Percentiles rank a stretch among this genome's conserved stretches.
These are phyloP conservation scores for Andricus quercusramuli DNA, from an alignment of 2,888 invertebrate genomes.

Conservation along the genomic window DNA sequence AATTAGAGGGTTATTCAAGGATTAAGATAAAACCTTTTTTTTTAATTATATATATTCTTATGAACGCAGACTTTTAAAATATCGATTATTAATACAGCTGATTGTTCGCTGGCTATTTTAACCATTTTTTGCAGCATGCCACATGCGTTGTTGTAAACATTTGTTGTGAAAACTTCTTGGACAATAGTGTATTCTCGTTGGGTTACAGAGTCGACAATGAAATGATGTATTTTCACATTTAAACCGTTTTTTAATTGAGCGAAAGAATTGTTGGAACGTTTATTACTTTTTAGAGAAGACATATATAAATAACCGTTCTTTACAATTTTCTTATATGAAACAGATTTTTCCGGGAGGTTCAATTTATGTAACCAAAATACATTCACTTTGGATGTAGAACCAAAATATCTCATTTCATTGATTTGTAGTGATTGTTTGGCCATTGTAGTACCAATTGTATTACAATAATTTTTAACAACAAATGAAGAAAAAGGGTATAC, in stretches of 20 bases:
- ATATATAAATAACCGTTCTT: background rate
- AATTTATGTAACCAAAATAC: background rate
- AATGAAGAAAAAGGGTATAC: background rate
- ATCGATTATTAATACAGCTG: no score
- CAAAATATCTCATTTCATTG: no score
- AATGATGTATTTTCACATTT: constrained; percentile 32
- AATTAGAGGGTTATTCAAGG: no score
- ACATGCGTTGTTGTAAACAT: no score
- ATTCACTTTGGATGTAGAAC: background rate
- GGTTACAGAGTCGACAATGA: constrained; percentile 33
- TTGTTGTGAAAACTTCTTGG: constrained; percentile 3
- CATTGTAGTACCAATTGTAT: no score
- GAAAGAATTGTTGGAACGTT: constrained; percentile 40
- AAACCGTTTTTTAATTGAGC: constrained; percentile 30
- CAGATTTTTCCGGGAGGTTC: no score
- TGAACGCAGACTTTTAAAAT: no score
- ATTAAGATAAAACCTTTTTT: no score
- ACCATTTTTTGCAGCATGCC: no score
- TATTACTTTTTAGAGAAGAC: constrained; percentile 28
- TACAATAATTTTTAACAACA: background rate
- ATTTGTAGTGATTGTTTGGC: no score
- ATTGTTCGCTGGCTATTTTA: no score
- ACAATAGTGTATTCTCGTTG: constrained; percentile 44
- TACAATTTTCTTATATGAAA: constrained; percentile 33
- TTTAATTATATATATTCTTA: no score